Base-by-base conservation (phyloP, 2,113 vertebrate species). In the Suncus etruscus region DNA sequence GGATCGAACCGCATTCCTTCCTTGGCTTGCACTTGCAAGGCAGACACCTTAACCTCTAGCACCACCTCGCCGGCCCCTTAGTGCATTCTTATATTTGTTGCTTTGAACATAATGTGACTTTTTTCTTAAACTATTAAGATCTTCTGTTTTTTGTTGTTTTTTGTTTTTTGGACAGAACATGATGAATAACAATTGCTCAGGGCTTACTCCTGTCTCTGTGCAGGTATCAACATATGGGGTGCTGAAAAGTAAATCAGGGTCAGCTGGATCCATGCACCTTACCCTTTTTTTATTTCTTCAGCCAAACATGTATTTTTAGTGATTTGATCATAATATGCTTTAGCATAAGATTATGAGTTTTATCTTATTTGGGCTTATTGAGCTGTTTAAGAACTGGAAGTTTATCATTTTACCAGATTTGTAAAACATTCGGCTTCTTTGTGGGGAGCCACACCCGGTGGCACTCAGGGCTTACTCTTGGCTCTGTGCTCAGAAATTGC, bases 371-470 rank as follows among this genome's bases (percentile, higher is more conserved):
- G 51, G 24, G 18, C 77, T 85, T 68, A 25, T 86, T 89, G 48
- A 86, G 68, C 45, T 69, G 12, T 58, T 58, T 81, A 72, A 14
- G 48, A 81, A 9, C 20, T 76, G 0, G 31, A 61, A 22, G 31
- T 47, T 84, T 80, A 47, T 91, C 68, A 47, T 91, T 89, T 86
- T 22, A 72, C 50, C 90, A 70, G 69, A 90, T 45, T 86, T 90
- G 54, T 8, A 77, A 73, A 47, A 54, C 50, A 88, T 93, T 61
- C 20, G n/a, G 22, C 63, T 85, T 6, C 20, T 58, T n/a, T n/a
- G n/a, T n/a, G n/a, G n/a, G n/a, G n/a, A n/a, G n/a, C n/a, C n/a
- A n/a, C n/a, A n/a, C n/a, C n/a, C n/a, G n/a, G n/a, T n/a, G n/a
- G n/a, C n/a, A n/a, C n/a, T n/a, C n/a, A n/a, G n/a, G n/a, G n/a